These are phyloP conservation scores for Callopanchax toddi DNA, from an alignment of 2,113 vertebrate genomes.

Conservation along the genomic window DNA sequence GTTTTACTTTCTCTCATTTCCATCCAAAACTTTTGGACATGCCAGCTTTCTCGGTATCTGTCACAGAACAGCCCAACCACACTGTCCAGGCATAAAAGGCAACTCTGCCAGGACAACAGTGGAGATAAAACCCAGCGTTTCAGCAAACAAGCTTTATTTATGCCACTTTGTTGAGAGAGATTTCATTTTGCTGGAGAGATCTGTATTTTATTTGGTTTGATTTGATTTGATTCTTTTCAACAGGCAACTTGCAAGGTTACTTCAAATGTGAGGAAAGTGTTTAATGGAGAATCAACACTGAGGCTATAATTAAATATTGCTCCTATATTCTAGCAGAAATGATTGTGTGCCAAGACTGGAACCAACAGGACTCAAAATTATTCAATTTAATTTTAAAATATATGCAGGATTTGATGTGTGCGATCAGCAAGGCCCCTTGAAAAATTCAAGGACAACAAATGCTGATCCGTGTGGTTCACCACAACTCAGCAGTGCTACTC, in stretches of 20 bases:
- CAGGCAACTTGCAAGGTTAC: too few species aligned
- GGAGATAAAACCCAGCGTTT: constrained; percentile 25
- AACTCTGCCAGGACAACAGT: constrained; percentile 34
- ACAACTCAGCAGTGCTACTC: background rate
- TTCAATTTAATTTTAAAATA: too few species aligned
- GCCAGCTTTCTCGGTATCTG: constrained; percentile 55
- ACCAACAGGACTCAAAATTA: too few species aligned
- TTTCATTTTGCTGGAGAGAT: background rate
- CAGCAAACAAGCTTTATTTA: constrained; percentile 22
- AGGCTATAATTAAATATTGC: background rate
- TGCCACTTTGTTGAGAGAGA: constrained; percentile 8
- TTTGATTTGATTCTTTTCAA: background rate
- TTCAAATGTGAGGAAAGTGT: too few species aligned
- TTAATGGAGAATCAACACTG: background rate
- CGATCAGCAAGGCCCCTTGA: background rate
- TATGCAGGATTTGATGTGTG: background rate
- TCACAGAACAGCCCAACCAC: constrained; percentile 50
- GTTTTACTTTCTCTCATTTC: constrained; percentile 59
- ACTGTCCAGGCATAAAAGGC: constrained; percentile 35
- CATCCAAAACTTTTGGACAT: constrained; percentile 61
- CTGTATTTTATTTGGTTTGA: too few species aligned
- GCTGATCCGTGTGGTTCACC: background rate
- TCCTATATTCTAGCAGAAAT: background rate
- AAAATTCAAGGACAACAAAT: background rate
- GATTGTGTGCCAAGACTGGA: too few species aligned